A percentile compares a stretch with the other conserved stretches of the same genome.
Evolutionary conservation across 2,888 invertebrate species (phyloP).

Genomic region (Drosophila longiperda): DNA sequence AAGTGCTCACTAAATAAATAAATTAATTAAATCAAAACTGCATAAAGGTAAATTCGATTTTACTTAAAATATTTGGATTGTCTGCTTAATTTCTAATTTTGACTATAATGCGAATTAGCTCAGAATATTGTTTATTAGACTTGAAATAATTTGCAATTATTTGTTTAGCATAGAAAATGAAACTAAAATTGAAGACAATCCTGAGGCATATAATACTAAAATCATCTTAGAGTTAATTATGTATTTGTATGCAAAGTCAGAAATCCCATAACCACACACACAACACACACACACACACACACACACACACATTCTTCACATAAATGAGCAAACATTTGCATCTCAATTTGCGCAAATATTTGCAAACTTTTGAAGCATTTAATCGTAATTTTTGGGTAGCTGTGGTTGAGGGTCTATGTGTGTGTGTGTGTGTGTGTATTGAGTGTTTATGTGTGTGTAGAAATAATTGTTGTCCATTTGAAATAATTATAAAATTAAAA

Average conservation of each 20-base stretch:
- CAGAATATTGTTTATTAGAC: neutral
- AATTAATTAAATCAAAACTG: too few species aligned
- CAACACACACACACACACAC: neutral
- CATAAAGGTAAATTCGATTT: neutral
- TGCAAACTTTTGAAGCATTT: slow-evolving; percentile 41
- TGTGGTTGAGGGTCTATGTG: neutral
- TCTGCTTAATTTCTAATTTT: neutral
- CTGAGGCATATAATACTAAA: neutral
- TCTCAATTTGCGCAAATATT: slow-evolving; percentile 47
- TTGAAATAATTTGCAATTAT: neutral
- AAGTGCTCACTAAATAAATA: neutral
- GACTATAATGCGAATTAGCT: neutral
- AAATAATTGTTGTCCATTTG: slow-evolving; percentile 54
- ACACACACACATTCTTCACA: slow-evolving; percentile 1
- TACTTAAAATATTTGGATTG: neutral
- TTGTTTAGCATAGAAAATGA: neutral
- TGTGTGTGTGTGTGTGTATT: neutral
- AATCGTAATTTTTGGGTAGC: slow-evolving; percentile 16
- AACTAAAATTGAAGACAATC: neutral
- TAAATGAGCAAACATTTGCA: slow-evolving; percentile 54
- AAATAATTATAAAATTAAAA: slow-evolving; percentile 45
- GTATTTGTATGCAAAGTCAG: slow-evolving; percentile 17
- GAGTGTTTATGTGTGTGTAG: neutral
- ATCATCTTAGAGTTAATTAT: slow-evolving; percentile 36
- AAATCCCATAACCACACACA: slow-evolving; percentile 9